Percentiles rank a stretch among this genome's conserved stretches.
Conservation (phyloP, 2,113 vertebrate genomes). For the Callospermophilus lateralis region DNA sequence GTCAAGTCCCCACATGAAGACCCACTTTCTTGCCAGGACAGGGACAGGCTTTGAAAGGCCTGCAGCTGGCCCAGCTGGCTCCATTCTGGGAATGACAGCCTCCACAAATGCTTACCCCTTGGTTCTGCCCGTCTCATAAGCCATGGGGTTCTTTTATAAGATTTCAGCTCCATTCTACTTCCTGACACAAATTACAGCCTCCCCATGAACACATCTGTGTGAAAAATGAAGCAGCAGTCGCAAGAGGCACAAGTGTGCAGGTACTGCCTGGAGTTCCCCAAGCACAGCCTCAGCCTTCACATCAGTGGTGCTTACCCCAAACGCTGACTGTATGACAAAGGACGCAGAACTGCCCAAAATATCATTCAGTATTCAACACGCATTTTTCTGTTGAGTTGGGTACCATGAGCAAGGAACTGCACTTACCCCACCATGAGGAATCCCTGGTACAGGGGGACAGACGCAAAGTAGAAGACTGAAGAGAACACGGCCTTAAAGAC, state of each 20-base stretch:
- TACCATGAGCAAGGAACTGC: neutral
- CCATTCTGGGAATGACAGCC: neutral
- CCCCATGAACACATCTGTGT: neutral
- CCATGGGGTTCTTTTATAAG: neutral
- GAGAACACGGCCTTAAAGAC: constrained; percentile 96
- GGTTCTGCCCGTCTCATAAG: neutral
- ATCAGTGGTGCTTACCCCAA: neutral
- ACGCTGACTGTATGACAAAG: neutral
- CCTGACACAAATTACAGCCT: constrained; percentile 16
- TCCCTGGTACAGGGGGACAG: constrained; percentile 98
- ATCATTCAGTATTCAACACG: neutral
- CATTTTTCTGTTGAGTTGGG: neutral
- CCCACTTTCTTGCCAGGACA: neutral
- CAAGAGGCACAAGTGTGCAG: neutral
- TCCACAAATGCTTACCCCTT: neutral
- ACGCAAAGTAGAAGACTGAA: constrained; percentile 98
- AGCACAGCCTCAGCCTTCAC: neutral
- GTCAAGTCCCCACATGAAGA: neutral
- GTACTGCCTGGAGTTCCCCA: neutral
- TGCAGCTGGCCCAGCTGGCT: neutral
- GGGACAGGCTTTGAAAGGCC: neutral
- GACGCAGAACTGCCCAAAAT: neutral
- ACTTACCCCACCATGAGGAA: constrained; percentile 99
- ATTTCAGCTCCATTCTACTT: neutral
- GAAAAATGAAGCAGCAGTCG: neutral